Evolutionary conservation across 1,140 invertebrate genomes (phyloP).

Genomic region (Lepidotrigona ventralis): DNA sequence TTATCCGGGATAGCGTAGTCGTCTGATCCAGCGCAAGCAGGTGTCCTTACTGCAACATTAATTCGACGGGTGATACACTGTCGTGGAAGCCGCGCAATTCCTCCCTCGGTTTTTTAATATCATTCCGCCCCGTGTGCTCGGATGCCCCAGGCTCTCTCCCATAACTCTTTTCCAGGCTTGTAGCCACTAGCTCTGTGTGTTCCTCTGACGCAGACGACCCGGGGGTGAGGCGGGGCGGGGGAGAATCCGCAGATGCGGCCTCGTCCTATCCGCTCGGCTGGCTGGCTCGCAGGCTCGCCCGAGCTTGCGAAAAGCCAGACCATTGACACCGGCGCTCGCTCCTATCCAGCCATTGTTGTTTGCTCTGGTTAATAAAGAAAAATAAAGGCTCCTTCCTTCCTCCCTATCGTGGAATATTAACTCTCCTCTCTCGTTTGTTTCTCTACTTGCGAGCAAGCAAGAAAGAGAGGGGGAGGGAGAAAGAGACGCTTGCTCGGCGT

Average conservation of each 20-base stretch:
- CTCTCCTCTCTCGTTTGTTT: constrained; percentile 8
- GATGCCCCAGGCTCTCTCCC: not conserved
- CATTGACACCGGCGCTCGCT: constrained; percentile 56
- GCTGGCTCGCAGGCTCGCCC: constrained; percentile 14
- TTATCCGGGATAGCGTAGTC: not conserved
- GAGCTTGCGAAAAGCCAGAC: constrained; percentile 54
- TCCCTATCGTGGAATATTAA: constrained; percentile 23
- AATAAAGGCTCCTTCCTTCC: constrained; percentile 36
- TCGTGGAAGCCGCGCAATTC: not conserved
- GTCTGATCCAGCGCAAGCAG: constrained; percentile 1
- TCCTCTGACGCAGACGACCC: constrained; percentile 16
- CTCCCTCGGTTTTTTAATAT: constrained; percentile 10
- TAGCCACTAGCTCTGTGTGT: not conserved
- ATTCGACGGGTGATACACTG: not conserved
- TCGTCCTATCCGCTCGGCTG: constrained; percentile 41
- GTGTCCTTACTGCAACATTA: constrained; percentile 15
- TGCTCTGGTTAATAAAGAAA: constrained; percentile 49
- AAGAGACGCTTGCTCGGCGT: constrained; percentile 1
- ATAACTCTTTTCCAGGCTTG: constrained; percentile 11
- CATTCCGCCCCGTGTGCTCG: not conserved
- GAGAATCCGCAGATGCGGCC: constrained; percentile 56
- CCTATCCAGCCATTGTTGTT: constrained; percentile 45
- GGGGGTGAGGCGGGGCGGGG: not conserved
- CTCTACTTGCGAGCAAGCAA: constrained; percentile 1
- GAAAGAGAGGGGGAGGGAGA: not conserved